phyloP scores from a whole-genome alignment of 2,888 invertebrate genomes.

The Chirona hameri region DNA sequence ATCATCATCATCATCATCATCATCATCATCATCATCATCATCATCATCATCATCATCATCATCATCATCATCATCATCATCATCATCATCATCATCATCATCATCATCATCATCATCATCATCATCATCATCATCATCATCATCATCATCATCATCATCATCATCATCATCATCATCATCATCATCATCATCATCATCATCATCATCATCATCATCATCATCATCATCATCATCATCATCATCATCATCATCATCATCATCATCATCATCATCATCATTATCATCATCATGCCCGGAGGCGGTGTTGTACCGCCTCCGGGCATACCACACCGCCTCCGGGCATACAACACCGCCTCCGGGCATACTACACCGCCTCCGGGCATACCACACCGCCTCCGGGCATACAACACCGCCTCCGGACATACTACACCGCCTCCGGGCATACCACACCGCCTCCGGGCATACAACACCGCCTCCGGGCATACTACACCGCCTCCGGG shows the following conservation, averaged over 20 bases:
- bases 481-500: too few species aligned
- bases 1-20: conserved; percentile 22
- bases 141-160: conserved; percentile 22
- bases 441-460: too few species aligned
- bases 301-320: too few species aligned
- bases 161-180: conserved; percentile 22
- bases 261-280: conserved; percentile 7
- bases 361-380: too few species aligned
- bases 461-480: too few species aligned
- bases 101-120: conserved; percentile 22
- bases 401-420: too few species aligned
- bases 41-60: conserved; percentile 11
- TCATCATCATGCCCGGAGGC: conserved; percentile 13
- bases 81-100: conserved; percentile 22
- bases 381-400: conserved; percentile 27
- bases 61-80: conserved; percentile 22
- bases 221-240: conserved; percentile 22
- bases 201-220: conserved; percentile 11
- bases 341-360: too few species aligned
- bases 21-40: conserved; percentile 8
- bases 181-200: conserved; percentile 22
- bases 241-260: conserved; percentile 22
- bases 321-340: too few species aligned
- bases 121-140: conserved; percentile 22
- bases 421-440: too few species aligned